phyloP scores from a whole-genome alignment of 2,113 vertebrate genomes.

The Chiloscyllium plagiosum region DNA sequence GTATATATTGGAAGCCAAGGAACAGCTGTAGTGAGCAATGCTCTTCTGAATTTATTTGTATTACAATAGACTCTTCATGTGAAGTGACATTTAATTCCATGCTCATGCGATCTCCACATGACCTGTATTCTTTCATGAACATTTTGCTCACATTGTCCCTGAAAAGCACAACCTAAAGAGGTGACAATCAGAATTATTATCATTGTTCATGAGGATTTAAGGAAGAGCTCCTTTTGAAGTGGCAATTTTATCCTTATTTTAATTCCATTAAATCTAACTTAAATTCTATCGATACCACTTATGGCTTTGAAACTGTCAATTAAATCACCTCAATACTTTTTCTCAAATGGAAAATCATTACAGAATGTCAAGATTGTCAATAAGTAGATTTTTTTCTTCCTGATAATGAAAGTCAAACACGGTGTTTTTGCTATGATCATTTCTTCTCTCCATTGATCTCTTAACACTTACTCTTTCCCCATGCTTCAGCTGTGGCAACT shows the following conservation, averaged over 20 bases:
- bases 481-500: no score
- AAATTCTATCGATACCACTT: background rate
- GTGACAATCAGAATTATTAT: background rate
- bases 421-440: background rate
- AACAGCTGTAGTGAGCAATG: background rate
- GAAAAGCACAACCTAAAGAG: background rate
- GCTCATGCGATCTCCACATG: background rate
- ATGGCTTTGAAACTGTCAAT: background rate
- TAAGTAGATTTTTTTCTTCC: background rate
- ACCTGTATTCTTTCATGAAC: background rate
- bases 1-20: background rate
- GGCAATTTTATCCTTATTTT: background rate
- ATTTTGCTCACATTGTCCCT: background rate
- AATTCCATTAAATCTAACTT: background rate
- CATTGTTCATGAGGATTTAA: background rate
- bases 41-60: background rate
- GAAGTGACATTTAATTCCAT: background rate
- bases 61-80: background rate
- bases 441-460: no score
- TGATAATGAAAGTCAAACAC: background rate
- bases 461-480: no score
- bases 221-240: background rate
- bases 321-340: background rate
- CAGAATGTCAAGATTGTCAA: background rate
- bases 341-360: background rate